Base-by-base conservation (phyloP, 2,113 vertebrate species). In the Dipodomys stephensi region DNA sequence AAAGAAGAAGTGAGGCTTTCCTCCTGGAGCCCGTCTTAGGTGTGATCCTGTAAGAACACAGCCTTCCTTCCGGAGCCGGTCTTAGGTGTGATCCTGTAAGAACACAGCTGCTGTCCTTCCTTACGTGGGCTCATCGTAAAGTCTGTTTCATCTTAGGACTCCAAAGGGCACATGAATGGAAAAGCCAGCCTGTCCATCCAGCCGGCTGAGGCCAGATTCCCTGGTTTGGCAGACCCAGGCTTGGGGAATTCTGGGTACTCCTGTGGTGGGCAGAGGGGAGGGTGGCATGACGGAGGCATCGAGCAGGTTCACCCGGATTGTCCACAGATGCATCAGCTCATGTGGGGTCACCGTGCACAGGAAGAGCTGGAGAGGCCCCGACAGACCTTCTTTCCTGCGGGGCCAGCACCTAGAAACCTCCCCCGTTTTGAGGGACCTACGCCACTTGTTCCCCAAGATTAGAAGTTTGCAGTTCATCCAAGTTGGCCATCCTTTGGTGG, bases 121-220 rank as follows among this genome's bases (percentile, higher is more conserved):
- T 62, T 39, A 82, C 32, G 32, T 72, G 68, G 87, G 46, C 85
- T 39, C 62, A 35, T 67, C 23, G 49, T 74, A 84, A 57, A 73
- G n/a, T 79, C 91, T 83, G 64, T 91, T 91, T 88, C 57, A 79
- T 84, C 81, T 76, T 39, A n/a, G 19, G 72, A 90, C 67, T 80
- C 39, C 1, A 83, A 83, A 95, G 57, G 76, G 22, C 57, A 30
- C 60, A 53, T 28, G 91, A 86, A 89, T 30, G n/a, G 19, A 68
- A 80, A 57, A 53, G 13, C 62, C 28, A 81, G 78, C 81, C 57
- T 89, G 18, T 12, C 77, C 39, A 2, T 35, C 71, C 18, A 44
- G 86, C 72, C 20, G 46, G 74, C 27, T 11, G 2, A 81, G 83
- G 65, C 81, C 86, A 65, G 39, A 39, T 39, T 39, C 39, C 39